Percentiles rank a stretch among this genome's conserved stretches.
Conservation (phyloP, 2,888 invertebrate species). For the Acrobeloides nanus region DNA sequence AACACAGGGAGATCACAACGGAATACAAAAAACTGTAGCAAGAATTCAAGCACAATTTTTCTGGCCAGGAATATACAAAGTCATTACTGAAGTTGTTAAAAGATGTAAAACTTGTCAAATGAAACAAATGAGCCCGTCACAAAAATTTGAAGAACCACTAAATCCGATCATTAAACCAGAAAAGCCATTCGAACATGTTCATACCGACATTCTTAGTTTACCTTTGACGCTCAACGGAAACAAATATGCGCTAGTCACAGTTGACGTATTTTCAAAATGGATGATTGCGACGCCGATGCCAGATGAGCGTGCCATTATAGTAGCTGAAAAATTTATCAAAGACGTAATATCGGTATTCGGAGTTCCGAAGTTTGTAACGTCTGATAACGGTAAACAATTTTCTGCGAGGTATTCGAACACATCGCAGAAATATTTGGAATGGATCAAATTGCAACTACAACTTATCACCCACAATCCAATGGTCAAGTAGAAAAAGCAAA, state of each 20-base stretch:
- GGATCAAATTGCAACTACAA: not conserved
- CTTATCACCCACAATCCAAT: constrained; percentile 4
- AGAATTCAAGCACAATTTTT: no score
- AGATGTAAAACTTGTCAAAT: no score
- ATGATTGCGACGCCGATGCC: not conserved
- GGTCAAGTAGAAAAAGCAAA: not conserved
- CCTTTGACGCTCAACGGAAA: not conserved
- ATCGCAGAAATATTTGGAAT: not conserved
- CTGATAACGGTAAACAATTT: constrained; percentile 1
- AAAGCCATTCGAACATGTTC: not conserved
- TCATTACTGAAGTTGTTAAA: no score
- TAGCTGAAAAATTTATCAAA: not conserved
- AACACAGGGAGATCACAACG: no score
- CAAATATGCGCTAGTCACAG: not conserved
- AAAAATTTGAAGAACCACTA: no score
- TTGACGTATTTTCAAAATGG: not conserved
- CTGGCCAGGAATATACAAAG: no score
- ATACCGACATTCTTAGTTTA: not conserved
- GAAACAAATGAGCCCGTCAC: no score
- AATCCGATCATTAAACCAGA: not conserved
- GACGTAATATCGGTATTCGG: not conserved
- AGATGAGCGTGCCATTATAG: not conserved
- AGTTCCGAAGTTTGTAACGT: not conserved
- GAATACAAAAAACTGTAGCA: no score
- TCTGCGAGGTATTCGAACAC: not conserved